Percentiles rank a stretch among this genome's conserved stretches.
Evolutionary conservation across 2,888 invertebrate genomes (phyloP).

Genomic region (Cordilura impudica): DNA sequence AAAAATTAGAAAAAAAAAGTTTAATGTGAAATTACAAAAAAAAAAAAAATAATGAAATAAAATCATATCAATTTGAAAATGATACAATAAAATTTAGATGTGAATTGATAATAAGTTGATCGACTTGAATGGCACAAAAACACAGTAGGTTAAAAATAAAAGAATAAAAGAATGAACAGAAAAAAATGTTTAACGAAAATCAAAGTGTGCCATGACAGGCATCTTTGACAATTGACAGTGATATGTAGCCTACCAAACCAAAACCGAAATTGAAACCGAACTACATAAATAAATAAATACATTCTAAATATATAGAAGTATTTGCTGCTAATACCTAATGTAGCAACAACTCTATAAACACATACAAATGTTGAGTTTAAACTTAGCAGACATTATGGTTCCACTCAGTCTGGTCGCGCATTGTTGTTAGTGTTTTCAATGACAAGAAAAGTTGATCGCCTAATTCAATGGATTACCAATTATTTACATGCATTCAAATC

Average conservation of each 20-base stretch:
- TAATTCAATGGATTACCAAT: slow-evolving; percentile 59
- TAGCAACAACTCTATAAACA: neutral
- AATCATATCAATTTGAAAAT: neutral
- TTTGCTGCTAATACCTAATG: neutral
- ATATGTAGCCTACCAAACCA: neutral
- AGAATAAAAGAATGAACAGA: neutral
- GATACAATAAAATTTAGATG: slow-evolving; percentile 1
- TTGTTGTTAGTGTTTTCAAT: neutral
- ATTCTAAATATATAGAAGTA: slow-evolving; percentile 2
- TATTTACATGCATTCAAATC: slow-evolving; percentile 52
- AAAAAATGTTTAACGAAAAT: slow-evolving; percentile 12
- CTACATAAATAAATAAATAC: neutral
- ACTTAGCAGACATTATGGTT: slow-evolving; percentile 17
- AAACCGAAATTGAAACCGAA: too few species aligned
- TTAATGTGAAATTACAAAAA: slow-evolving; percentile 11
- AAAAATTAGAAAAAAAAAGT: neutral
- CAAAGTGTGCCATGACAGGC: slow-evolving; percentile 52
- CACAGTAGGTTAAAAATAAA: neutral
- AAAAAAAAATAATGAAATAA: too few species aligned
- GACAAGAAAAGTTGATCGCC: slow-evolving; percentile 32
- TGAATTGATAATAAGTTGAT: slow-evolving; percentile 19
- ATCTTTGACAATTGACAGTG: slow-evolving; percentile 50
- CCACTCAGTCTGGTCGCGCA: slow-evolving; percentile 29
- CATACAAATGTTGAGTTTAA: slow-evolving; percentile 9
- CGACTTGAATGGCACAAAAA: slow-evolving; percentile 30